Evolutionary conservation across 2,888 invertebrate species (phyloP), one percentile per base, ranked within the genome.

Genomic region (Nudaria mundana): DNA sequence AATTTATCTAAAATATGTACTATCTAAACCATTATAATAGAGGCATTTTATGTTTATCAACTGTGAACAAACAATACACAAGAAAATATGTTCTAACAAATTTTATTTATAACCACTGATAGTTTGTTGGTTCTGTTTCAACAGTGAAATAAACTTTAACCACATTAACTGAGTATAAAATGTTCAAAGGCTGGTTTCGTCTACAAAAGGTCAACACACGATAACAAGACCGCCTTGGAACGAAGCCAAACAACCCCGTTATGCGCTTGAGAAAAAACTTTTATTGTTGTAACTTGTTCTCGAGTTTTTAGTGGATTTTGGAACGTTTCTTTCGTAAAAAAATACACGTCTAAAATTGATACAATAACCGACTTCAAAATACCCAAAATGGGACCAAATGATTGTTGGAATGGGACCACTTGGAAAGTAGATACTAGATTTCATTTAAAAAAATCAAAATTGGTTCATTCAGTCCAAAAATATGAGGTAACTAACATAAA

Each of bases 201-300:
- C 30, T 12, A 23, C 32, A 32, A 44, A 38, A 41, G 44, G 36
- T 36, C 36, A 18, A 39, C 41, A 32, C 25, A n/a, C n/a, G n/a
- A n/a, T n/a, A 13, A 34, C n/a, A n/a, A n/a, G 29, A 22, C 15
- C 5, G 14, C 30, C 26, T 38, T 56, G 57, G 55, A 47, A 24
- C 7, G n/a, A 6, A 20, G 42, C 56, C 57, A 56, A 32, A 26
- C 20, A 20, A 12, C 26, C 23, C 14, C 14, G 14, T 20, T 23
- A 22, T 36, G 33, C 30, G 36, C 40, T 44, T 35, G 16, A 40
- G 7, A 26, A 31, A 34, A 44, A 52, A 44, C 34, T 47, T 37
- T 40, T 40, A 5, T 30, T 25, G 32, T 48, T 41, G 37, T 48
- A 48, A 37, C 25, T 34, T 35, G 10, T 18, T 23, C 11, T 3